Evolutionary conservation across 2,797 vertebrate genomes (phyloP).

Genomic region (Parotocinclus haroldoi): DNA sequence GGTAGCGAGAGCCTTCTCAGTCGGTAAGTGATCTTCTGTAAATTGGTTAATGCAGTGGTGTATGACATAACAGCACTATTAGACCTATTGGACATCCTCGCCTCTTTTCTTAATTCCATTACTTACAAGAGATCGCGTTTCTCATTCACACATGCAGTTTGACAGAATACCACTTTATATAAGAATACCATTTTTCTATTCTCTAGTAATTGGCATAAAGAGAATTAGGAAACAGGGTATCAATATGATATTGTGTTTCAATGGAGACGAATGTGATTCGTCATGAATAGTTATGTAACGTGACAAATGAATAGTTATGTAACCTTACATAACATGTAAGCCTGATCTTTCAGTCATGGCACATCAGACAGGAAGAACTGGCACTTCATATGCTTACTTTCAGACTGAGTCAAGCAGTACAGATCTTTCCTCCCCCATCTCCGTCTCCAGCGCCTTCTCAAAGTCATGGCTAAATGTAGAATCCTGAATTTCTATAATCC

Average conservation of each 20-base stretch:
- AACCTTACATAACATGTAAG: slow-evolving; percentile 59
- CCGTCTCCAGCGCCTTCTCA: no score
- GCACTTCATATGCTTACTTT: not conserved
- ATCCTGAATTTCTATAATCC: no score
- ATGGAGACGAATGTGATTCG: not conserved
- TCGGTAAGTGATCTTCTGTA: slow-evolving; percentile 23
- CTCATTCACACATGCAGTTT: not conserved
- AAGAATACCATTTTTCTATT: no score
- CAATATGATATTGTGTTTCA: no score
- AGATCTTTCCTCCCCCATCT: no score
- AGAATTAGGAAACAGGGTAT: not conserved
- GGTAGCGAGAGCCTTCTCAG: no score
- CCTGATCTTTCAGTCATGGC: slow-evolving; percentile 35
- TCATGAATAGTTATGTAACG: no score
- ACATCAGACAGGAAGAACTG: slow-evolving; percentile 30
- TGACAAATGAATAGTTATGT: slow-evolving; percentile 55
- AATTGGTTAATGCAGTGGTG: slow-evolving; percentile 37
- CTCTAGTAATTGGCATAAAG: not conserved
- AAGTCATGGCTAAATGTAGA: no score
- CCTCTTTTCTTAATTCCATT: slow-evolving; percentile 31
- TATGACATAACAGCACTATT: slow-evolving; percentile 51
- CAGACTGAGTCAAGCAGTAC: no score
- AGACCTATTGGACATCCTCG: slow-evolving; percentile 34
- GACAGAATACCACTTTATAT: no score
- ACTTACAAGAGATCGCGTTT: no score